phyloP scores from a whole-genome alignment of 2,113 vertebrate species.

The Callocephalon fimbriatum region DNA sequence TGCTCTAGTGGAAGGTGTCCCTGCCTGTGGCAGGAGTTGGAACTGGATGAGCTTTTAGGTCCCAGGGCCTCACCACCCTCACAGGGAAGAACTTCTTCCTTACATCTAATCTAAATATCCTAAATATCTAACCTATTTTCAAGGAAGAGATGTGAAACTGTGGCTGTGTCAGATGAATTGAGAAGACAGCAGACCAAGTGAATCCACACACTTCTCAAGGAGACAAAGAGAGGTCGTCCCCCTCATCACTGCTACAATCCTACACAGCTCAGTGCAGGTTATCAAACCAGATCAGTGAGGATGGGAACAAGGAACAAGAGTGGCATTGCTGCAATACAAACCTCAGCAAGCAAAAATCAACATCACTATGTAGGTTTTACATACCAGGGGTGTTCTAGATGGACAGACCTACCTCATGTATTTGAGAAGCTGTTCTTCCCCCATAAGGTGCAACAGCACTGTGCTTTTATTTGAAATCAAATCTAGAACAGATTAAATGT shows the following conservation, averaged over 20 bases:
- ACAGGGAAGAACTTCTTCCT: not conserved
- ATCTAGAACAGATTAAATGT: not conserved
- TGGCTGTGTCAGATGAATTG: not conserved
- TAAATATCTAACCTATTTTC: not conserved
- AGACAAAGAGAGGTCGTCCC: fast-evolving
- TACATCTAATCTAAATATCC: not conserved
- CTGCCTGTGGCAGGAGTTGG: not conserved
- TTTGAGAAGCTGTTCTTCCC: not conserved
- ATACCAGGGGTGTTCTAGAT: fast-evolving
- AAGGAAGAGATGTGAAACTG: not conserved
- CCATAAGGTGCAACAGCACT: not conserved
- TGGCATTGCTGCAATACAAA: not conserved
- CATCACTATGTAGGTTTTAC: not conserved
- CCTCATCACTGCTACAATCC: fast-evolving
- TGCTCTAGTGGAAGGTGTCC: not conserved
- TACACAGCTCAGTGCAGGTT: not conserved
- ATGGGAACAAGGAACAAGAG: not conserved
- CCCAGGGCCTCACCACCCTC: not conserved
- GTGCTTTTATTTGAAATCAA: not conserved
- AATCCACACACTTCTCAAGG: not conserved
- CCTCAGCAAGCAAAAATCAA: not conserved
- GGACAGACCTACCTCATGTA: not conserved
- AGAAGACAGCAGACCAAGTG: not conserved
- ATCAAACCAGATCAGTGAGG: not conserved
- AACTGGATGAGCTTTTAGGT: not conserved